These are phyloP conservation scores for Chromobotia macracanthus DNA, from an alignment of 2,797 vertebrate genomes.

Conservation along the genomic window DNA sequence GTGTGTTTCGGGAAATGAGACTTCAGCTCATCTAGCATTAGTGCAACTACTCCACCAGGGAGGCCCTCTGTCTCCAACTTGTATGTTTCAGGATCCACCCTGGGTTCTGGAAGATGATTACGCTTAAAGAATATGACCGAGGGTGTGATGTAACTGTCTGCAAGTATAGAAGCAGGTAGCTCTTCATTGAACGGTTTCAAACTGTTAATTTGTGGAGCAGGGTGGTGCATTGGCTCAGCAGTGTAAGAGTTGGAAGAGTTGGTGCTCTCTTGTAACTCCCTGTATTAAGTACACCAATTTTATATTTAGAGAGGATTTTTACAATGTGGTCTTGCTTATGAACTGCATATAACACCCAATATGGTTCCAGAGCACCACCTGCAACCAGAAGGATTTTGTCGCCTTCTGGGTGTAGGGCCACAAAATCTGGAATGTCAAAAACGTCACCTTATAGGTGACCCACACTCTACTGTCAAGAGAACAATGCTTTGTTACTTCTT, in stretches of 20 bases:
- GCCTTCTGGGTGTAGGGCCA: conserved; percentile 90
- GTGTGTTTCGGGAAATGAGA: conserved; percentile 84
- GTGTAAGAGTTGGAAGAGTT: conserved; percentile 82
- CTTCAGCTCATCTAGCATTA: conserved; percentile 85
- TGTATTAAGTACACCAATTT: conserved; percentile 83
- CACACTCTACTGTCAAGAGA: conserved; percentile 81
- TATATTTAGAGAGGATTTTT: conserved; percentile 87
- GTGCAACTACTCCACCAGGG: conserved; percentile 65
- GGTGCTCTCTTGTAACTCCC: conserved; percentile 70
- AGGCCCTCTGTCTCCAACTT: conserved; percentile 78
- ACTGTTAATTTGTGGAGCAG: conserved; percentile 84
- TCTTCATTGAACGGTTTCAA: conserved; percentile 92
- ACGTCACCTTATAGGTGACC: conserved; percentile 88
- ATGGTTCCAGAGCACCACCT: conserved; percentile 90
- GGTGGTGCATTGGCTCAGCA: conserved; percentile 85
- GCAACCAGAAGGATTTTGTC: conserved; percentile 90
- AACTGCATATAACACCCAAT: conserved; percentile 91
- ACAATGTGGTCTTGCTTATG: conserved; percentile 86
- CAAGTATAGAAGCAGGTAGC: conserved; percentile 83
- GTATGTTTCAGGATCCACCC: conserved; percentile 81
- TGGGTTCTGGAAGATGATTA: conserved; percentile 92
- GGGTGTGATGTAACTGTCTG: conserved; percentile 88
- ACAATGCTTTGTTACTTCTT: conserved; percentile 85
- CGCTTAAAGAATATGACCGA: conserved; percentile 91
- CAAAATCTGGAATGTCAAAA: conserved; percentile 93